Evolutionary conservation across 2,113 vertebrate species (phyloP).

Genomic region (Brienomyrus longianalis): DNA sequence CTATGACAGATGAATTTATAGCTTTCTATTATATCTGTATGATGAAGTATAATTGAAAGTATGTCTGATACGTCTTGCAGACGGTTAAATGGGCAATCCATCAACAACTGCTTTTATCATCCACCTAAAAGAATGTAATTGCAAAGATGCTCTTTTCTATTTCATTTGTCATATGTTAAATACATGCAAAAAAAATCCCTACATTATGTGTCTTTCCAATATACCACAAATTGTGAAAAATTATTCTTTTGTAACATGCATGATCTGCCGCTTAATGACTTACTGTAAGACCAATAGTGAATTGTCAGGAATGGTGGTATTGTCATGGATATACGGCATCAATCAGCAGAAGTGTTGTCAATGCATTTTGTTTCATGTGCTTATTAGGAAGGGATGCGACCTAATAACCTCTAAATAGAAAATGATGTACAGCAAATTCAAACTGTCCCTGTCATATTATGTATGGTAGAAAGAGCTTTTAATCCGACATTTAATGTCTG

Average conservation of each 20-base stretch:
- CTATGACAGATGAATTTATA: constrained; percentile 54
- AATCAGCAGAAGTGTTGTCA: neutral
- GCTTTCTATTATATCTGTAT: constrained; percentile 39
- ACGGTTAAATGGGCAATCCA: neutral
- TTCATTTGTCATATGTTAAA: neutral
- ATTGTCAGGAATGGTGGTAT: neutral
- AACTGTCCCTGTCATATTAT: neutral
- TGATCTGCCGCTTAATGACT: neutral
- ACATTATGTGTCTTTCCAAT: neutral
- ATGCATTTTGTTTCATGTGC: neutral
- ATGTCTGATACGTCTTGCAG: constrained; percentile 34
- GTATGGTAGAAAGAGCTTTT: neutral
- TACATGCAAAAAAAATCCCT: neutral
- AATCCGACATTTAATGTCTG: neutral
- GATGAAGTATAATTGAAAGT: constrained; percentile 43
- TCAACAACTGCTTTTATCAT: neutral
- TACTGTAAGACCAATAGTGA: neutral
- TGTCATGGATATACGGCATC: neutral
- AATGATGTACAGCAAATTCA: neutral
- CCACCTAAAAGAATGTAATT: neutral
- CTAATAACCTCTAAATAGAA: neutral
- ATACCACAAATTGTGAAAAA: neutral
- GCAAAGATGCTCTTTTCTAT: constrained; percentile 1
- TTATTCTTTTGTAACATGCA: neutral
- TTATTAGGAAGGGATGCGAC: neutral